A percentile compares a stretch with the other conserved stretches of the same genome.
These are phyloP conservation scores for Lucilia cuprina DNA, from an alignment of 1,140 invertebrate genomes.

Conservation along the genomic window DNA sequence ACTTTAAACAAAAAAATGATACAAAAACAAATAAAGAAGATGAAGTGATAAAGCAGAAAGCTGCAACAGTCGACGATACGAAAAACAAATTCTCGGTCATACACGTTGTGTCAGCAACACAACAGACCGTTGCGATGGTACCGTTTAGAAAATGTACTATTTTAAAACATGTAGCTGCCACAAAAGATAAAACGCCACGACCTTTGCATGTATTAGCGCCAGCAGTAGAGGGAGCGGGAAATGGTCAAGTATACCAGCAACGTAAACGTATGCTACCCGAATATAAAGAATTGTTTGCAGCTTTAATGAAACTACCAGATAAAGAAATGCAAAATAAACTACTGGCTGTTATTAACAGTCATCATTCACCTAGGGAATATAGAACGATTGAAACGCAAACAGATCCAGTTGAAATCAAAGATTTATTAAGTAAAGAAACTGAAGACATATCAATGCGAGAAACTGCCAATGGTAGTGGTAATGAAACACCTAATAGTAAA, in stretches of 20 bases:
- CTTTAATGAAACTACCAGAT: conserved; percentile 51
- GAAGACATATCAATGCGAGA: background rate
- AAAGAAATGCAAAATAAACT: conserved; percentile 53
- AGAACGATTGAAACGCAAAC: conserved; percentile 23
- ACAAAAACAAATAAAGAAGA: background rate
- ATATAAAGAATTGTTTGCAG: conserved; percentile 53
- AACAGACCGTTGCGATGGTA: background rate
- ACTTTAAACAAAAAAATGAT: background rate
- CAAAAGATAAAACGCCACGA: background rate
- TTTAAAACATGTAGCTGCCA: background rate
- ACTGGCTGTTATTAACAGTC: conserved; percentile 37
- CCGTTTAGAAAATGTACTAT: background rate
- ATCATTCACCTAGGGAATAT: conserved; percentile 8
- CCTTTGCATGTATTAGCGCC: background rate
- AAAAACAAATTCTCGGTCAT: background rate
- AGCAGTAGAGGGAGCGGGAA: background rate
- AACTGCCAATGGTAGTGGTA: too few relatives aligned
- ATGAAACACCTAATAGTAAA: background rate
- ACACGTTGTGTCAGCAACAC: background rate
- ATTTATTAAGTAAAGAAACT: background rate
- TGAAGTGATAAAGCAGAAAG: background rate
- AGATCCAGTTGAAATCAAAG: background rate
- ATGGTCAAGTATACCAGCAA: conserved; percentile 42
- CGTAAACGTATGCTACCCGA: conserved; percentile 47
- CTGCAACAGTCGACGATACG: background rate